Percentiles rank a stretch among this genome's conserved stretches.
These are phyloP conservation scores for Mastacembelus armatus DNA, from an alignment of 2,797 vertebrate species.

Conservation along the genomic window DNA sequence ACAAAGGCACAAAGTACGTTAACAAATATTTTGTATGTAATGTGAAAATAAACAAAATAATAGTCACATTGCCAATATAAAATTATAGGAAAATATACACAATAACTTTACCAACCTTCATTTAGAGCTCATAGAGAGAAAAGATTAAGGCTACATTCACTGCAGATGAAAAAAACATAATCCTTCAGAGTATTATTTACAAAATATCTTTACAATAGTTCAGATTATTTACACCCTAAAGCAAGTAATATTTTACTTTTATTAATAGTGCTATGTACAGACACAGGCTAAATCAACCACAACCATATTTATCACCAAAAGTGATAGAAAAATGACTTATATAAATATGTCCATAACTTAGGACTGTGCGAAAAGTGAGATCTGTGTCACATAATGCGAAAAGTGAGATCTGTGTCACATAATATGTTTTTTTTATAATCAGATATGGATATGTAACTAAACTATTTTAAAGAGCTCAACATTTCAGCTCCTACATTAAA, in stretches of 20 bases:
- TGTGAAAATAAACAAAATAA: conserved; percentile 67
- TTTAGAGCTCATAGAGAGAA: conserved; percentile 40
- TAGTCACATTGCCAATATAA: conserved; percentile 65
- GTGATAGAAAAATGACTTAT: conserved; percentile 1
- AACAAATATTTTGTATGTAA: conserved; percentile 77
- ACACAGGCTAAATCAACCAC: background rate
- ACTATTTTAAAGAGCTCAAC: too few relatives aligned
- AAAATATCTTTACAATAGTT: conserved; percentile 56
- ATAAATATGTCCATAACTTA: background rate
- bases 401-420: background rate
- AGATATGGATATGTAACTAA: too few relatives aligned
- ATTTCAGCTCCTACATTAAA: background rate
- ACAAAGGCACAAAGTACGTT: conserved; percentile 66
- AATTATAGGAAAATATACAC: conserved; percentile 58
- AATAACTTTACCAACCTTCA: conserved; percentile 38
- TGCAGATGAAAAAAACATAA: conserved; percentile 75
- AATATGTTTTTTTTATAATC: background rate
- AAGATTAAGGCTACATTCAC: conserved; percentile 40
- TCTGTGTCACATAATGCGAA: background rate
- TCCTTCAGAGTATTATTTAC: conserved; percentile 69
- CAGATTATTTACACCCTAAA: conserved; percentile 61
- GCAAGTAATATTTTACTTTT: conserved; percentile 36
- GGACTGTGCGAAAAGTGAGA: background rate
- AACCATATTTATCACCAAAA: background rate
- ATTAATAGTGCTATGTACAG: conserved; percentile 31